Evolutionary conservation across 2,888 invertebrate genomes (phyloP).

Genomic region (Hoplodrina ambigua): DNA sequence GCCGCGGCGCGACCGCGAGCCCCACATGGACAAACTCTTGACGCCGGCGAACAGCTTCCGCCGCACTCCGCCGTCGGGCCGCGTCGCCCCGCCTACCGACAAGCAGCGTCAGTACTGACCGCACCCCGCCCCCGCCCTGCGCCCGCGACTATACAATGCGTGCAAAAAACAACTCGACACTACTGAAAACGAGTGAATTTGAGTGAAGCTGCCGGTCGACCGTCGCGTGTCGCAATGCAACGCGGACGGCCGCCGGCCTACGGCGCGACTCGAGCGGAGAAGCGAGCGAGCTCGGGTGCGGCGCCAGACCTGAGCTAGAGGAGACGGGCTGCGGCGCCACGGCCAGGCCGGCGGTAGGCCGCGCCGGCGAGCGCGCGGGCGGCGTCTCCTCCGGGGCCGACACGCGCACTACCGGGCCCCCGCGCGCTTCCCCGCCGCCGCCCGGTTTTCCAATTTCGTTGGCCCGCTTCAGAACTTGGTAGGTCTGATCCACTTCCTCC

Average conservation of each 20-base stretch:
- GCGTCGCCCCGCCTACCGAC: constrained; percentile 88
- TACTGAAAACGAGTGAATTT: constrained; percentile 88
- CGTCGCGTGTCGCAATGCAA: constrained; percentile 67
- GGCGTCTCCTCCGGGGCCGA: constrained; percentile 83
- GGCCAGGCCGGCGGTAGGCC: constrained; percentile 89
- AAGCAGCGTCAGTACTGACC: constrained; percentile 86
- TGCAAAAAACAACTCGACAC: constrained; percentile 87
- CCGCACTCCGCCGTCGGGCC: constrained; percentile 92
- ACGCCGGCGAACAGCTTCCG: constrained; percentile 95
- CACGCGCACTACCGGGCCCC: constrained; percentile 87
- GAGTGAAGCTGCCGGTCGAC: constrained; percentile 82
- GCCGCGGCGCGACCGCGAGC: constrained; percentile 92
- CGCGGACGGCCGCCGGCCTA: constrained; percentile 78
- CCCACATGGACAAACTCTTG: constrained; percentile 94
- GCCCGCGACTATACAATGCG: constrained; percentile 86
- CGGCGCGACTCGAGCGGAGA: constrained; percentile 84
- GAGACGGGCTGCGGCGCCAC: constrained; percentile 92
- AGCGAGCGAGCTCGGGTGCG: constrained; percentile 84
- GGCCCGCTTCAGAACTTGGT: constrained; percentile 98
- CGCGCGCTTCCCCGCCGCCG: constrained; percentile 88
- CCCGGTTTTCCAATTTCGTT: constrained; percentile 94
- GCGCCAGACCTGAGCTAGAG: constrained; percentile 93
- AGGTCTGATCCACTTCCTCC: constrained; percentile 97
- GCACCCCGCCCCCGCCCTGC: constrained; percentile 85
- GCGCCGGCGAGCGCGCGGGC: constrained; percentile 85